Evolutionary conservation across 2,113 vertebrate species (phyloP).

Genomic region (Myiopsitta monachus): DNA sequence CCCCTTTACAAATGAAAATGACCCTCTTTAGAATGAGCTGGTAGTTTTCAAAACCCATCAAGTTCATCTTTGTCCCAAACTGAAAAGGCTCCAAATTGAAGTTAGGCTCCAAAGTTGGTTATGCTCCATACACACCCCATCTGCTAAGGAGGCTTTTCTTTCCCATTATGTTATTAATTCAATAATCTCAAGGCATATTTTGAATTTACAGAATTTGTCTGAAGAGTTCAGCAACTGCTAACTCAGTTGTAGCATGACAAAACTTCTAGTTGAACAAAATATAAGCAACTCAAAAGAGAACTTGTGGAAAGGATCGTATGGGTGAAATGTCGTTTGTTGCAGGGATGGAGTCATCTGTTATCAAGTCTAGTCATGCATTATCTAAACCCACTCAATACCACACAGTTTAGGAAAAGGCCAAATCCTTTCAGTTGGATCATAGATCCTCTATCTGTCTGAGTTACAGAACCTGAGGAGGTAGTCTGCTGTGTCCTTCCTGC

Average conservation of each 20-base stretch:
- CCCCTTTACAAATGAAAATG: not conserved
- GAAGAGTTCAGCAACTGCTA: not conserved
- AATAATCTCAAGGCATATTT: not conserved
- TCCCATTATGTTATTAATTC: not conserved
- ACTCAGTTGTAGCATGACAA: not conserved
- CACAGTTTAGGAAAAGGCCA: not conserved
- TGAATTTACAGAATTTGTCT: not conserved
- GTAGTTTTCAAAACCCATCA: not conserved
- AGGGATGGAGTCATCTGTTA: not conserved
- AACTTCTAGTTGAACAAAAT: not conserved
- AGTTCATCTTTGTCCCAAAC: not conserved
- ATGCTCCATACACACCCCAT: not conserved
- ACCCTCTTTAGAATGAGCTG: not conserved
- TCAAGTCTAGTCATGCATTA: fast-evolving
- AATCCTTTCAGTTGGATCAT: not conserved
- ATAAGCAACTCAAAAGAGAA: not conserved
- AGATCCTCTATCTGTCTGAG: not conserved
- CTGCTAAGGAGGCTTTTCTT: not conserved
- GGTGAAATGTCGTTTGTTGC: not conserved
- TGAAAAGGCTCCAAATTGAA: not conserved
- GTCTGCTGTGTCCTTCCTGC: not conserved
- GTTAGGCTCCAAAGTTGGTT: not conserved
- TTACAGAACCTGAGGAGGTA: not conserved
- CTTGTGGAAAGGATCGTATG: not conserved
- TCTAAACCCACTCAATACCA: not conserved